A percentile compares a stretch with the other conserved stretches of the same genome.
phyloP scores from a whole-genome alignment of 1,140 invertebrate genomes.

The Ceratosolen solmsi region DNA sequence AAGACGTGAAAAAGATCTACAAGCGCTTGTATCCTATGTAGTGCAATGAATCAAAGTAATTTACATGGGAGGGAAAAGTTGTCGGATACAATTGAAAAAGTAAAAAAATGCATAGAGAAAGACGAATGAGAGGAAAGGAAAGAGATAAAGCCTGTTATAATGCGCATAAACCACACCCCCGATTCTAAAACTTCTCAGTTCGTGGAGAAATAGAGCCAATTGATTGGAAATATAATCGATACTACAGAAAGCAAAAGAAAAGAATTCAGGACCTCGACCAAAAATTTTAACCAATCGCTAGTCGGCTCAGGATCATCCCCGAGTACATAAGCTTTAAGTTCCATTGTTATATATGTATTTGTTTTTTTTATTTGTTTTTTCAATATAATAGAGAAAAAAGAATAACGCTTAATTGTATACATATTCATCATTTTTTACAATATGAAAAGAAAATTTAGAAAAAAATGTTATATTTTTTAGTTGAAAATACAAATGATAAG shows the following conservation, averaged over 20 bases:
- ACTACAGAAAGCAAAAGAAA: constrained; percentile 28
- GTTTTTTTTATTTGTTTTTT: no score
- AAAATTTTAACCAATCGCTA: constrained; percentile 51
- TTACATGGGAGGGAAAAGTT: constrained; percentile 37
- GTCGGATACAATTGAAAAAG: neutral
- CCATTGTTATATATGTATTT: neutral
- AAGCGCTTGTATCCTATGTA: neutral
- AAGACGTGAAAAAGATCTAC: neutral
- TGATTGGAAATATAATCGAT: constrained; percentile 41
- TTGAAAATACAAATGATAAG: no score
- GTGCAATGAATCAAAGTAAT: constrained; percentile 16
- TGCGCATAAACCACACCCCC: constrained; percentile 42
- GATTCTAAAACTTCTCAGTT: constrained; percentile 24
- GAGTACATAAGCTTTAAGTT: neutral
- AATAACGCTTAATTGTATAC: no score
- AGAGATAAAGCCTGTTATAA: constrained; percentile 5
- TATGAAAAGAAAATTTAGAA: no score
- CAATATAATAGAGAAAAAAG: no score
- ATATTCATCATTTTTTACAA: no score
- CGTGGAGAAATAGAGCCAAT: constrained; percentile 29
- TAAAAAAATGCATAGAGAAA: no score
- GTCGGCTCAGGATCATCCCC: neutral
- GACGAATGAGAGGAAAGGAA: neutral
- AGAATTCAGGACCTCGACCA: constrained; percentile 7
- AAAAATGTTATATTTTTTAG: no score